Conservation (phyloP, 1,140 invertebrate species). For the Berghia stephanieae region DNA sequence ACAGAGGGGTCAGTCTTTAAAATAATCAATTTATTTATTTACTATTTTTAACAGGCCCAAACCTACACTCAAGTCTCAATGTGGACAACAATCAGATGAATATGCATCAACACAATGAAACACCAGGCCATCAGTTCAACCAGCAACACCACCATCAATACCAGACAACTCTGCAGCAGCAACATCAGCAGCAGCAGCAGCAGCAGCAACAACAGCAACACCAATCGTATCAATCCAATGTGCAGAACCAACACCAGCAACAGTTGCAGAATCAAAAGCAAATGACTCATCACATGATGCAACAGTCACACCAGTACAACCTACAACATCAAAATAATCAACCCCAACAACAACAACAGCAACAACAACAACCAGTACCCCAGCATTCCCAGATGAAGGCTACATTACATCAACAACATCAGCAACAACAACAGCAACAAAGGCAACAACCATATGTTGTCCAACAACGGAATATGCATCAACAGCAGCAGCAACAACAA, state of each 20-base stretch:
- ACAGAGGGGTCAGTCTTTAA: too few relatives aligned
- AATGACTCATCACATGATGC: background rate
- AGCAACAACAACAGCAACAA: constrained; percentile 28
- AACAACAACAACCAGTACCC: constrained; percentile 1
- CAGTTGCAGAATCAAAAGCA: background rate
- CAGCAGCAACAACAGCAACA: constrained; percentile 28
- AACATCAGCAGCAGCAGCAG: constrained; percentile 28
- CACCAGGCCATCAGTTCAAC: too few relatives aligned
- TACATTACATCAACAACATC: background rate
- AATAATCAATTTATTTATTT: too few relatives aligned
- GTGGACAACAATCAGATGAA: constrained; percentile 5
- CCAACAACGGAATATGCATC: constrained; percentile 11
- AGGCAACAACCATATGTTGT: constrained; percentile 28
- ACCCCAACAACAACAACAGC: background rate
- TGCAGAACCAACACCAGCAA: constrained; percentile 25
- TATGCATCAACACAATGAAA: too few relatives aligned
- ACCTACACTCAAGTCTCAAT: constrained; percentile 4
- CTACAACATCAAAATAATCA: constrained; percentile 17
- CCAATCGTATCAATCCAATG: background rate
- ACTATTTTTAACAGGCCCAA: background rate
- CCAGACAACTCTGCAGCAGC: constrained; percentile 26
- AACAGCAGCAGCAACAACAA: constrained; percentile 27
- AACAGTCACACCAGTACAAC: background rate
- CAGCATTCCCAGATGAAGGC: constrained; percentile 10
- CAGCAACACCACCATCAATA: too few relatives aligned